Evolutionary conservation across 2,113 vertebrate species (phyloP).

Genomic region (Boulengeromyrus knoepffleri): DNA sequence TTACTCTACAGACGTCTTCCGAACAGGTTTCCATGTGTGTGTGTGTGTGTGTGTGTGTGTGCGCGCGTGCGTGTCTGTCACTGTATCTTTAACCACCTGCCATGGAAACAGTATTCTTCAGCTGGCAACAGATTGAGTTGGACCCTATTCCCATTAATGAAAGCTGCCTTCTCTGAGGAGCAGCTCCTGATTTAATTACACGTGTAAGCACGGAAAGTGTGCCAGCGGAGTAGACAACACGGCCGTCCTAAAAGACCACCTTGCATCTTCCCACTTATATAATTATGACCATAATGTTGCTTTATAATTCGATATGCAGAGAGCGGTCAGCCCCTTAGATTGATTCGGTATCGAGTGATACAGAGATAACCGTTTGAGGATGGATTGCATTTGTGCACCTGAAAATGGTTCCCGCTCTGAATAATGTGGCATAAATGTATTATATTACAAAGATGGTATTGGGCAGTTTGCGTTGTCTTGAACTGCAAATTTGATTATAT

Average conservation of each 20-base stretch:
- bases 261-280: constrained; percentile 41
- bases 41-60: neutral
- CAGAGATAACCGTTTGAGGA: constrained; percentile 44
- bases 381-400: constrained; percentile 28
- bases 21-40: neutral
- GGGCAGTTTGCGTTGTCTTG: neutral
- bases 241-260: constrained; percentile 46
- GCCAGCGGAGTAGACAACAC: constrained; percentile 44
- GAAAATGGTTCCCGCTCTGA: neutral
- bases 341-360: constrained; percentile 49
- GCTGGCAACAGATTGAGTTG: neutral
- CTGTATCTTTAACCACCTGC: neutral
- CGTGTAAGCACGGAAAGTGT: constrained; percentile 45
- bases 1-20: neutral
- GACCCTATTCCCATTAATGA: constrained; percentile 25
- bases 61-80: neutral
- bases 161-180: constrained; percentile 50
- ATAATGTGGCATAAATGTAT: constrained; percentile 8
- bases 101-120: neutral
- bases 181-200: constrained; percentile 50
- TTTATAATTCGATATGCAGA: constrained; percentile 51
- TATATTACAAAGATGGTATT: constrained; percentile 11
- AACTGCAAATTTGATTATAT: neutral
- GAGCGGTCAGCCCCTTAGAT: constrained; percentile 43
- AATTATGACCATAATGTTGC: constrained; percentile 49